A percentile compares a stretch with the other conserved stretches of the same genome.
phyloP scores from a whole-genome alignment of 2,113 vertebrate species.

The Rhodinocichla rosea region DNA sequence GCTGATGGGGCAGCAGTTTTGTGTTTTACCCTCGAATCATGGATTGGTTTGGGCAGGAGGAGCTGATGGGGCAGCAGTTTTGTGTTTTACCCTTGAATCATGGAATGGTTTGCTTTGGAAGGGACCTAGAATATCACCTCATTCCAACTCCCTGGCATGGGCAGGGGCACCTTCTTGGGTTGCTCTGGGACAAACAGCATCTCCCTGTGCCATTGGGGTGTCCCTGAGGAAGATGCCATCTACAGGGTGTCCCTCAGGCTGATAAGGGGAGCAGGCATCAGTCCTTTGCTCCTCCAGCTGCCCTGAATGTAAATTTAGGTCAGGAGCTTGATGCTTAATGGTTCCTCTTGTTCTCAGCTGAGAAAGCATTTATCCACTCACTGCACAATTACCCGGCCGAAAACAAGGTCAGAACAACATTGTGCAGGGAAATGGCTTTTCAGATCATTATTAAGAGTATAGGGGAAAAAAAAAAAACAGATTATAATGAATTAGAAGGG shows the following conservation, averaged over 20 bases:
- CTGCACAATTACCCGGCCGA: neutral
- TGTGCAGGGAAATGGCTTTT: neutral
- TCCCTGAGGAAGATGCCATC: neutral
- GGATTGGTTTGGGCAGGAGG: neutral
- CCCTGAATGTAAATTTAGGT: neutral
- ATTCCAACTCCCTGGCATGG: neutral
- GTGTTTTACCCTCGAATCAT: neutral
- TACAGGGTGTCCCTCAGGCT: neutral
- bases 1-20: neutral
- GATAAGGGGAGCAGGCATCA: neutral
- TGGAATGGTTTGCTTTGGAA: neutral
- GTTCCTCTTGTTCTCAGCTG: neutral
- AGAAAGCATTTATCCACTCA: conserved; percentile 15
- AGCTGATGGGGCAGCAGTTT: neutral
- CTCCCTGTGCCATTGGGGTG: neutral
- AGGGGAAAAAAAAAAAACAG: rapidly evolving
- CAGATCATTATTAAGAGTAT: neutral
- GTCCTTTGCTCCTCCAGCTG: neutral
- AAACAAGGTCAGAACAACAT: neutral
- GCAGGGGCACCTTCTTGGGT: neutral
- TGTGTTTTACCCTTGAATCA: no score
- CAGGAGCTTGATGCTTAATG: neutral
- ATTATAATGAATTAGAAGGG: neutral
- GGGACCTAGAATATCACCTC: neutral
- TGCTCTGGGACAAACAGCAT: neutral